These are phyloP conservation scores for Drosophila ercepeae DNA, from an alignment of 1,140 invertebrate species.

Conservation along the genomic window DNA sequence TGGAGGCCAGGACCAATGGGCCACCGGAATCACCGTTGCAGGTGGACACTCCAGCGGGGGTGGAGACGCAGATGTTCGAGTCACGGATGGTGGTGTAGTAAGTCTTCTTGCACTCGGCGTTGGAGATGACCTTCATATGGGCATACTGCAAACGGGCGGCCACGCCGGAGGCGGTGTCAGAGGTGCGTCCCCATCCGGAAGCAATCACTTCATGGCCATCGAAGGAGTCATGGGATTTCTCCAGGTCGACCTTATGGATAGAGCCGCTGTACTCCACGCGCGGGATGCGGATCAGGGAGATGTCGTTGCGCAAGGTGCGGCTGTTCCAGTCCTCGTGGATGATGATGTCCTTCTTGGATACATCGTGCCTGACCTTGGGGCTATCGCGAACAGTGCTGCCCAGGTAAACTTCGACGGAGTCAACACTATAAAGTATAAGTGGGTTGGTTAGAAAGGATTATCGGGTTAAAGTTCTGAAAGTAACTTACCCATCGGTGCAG, in stretches of 20 bases:
- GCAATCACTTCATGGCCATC: constrained; percentile 56
- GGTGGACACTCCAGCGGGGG: constrained; percentile 58
- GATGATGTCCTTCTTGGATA: constrained; percentile 52
- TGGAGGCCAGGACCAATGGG: constrained; percentile 76
- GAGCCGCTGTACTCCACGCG: constrained; percentile 34
- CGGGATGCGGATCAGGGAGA: constrained; percentile 84
- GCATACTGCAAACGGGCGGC: constrained; percentile 61
- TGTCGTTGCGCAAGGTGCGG: constrained; percentile 84
- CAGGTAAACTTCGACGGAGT: constrained; percentile 58
- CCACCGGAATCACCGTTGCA: constrained; percentile 85
- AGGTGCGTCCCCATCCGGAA: constrained; percentile 73
- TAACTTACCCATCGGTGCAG: constrained; percentile 83
- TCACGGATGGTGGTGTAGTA: constrained; percentile 42
- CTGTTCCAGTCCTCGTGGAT: constrained; percentile 84
- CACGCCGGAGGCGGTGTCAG: constrained; percentile 75
- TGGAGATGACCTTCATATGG: constrained; percentile 57
- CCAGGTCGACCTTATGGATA: constrained; percentile 60
- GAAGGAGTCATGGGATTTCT: constrained; percentile 40
- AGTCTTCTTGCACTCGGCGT: constrained; percentile 43
- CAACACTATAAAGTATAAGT: constrained; percentile 27
- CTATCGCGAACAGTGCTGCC: constrained; percentile 51
- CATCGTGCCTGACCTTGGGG: constrained; percentile 66
- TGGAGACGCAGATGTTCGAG: constrained; percentile 68
- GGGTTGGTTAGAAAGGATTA: not conserved
- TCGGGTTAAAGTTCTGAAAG: not conserved